Evolutionary conservation across 2,888 invertebrate species (phyloP).

Genomic region (Nomada hirtipes): DNA sequence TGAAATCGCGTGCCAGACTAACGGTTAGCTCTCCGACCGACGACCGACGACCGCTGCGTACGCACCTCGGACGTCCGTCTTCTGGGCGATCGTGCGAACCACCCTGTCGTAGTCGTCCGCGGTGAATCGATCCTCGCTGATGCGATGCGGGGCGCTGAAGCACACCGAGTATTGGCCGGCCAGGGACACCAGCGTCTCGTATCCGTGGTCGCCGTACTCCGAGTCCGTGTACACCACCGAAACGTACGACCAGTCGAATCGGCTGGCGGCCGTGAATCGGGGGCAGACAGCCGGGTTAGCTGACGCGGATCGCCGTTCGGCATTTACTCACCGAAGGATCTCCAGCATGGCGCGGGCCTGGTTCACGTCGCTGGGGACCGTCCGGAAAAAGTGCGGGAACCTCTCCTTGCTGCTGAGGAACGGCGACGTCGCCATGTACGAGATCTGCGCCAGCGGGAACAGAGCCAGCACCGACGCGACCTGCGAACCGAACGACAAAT

Average conservation of each 20-base stretch:
- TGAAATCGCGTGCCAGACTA: conserved; percentile 53
- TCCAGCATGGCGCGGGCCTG: conserved; percentile 86
- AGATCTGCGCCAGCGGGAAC: conserved; percentile 86
- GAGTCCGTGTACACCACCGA: conserved; percentile 86
- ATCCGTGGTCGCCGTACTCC: conserved; percentile 86
- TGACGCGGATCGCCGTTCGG: conserved; percentile 59
- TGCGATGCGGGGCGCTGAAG: conserved; percentile 84
- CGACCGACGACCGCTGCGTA: conserved; percentile 4
- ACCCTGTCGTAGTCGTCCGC: conserved; percentile 84
- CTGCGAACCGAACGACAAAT: conserved; percentile 68
- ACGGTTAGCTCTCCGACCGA: neutral
- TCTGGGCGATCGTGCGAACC: conserved; percentile 81
- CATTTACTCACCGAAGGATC: conserved; percentile 84
- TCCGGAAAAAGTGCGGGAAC: conserved; percentile 86
- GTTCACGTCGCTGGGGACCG: conserved; percentile 86
- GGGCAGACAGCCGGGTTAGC: too few relatives aligned
- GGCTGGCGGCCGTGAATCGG: conserved; percentile 73
- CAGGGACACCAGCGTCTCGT: conserved; percentile 83
- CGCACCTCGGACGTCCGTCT: conserved; percentile 85
- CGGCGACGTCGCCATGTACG: conserved; percentile 86
- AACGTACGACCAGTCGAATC: conserved; percentile 86
- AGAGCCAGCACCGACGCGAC: conserved; percentile 85
- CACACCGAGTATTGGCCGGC: conserved; percentile 85
- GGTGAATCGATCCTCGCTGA: conserved; percentile 83
- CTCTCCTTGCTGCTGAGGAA: conserved; percentile 85